Conservation (phyloP, 2,797 vertebrate species). For the Glossophaga mutica region DNA sequence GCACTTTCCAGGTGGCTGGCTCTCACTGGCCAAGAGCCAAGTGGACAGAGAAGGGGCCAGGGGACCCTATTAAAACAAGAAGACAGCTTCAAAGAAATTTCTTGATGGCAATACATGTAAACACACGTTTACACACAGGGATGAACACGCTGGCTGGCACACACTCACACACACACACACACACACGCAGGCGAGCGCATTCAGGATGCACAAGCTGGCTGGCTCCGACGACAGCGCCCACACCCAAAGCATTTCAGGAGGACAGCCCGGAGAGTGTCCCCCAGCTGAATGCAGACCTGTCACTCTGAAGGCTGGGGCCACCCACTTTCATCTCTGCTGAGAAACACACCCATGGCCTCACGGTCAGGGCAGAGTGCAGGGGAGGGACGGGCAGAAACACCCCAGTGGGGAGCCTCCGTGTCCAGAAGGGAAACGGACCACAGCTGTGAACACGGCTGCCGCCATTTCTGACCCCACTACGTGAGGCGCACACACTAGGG, state of each 20-base stretch:
- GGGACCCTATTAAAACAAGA: not conserved
- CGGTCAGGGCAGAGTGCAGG: not conserved
- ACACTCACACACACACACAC: not conserved
- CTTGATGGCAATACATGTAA: not conserved
- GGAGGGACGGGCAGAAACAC: not conserved
- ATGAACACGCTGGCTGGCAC: rapidly evolving
- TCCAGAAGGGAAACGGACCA: not conserved
- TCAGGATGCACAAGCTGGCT: not conserved
- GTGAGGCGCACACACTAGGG: not conserved
- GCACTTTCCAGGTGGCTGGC: not conserved
- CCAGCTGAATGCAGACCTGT: not conserved
- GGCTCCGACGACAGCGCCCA: not conserved
- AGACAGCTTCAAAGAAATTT: not conserved
- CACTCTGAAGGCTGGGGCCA: not conserved
- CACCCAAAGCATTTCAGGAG: not conserved
- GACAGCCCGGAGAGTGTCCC: not conserved
- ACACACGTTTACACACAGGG: not conserved
- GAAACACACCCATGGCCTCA: not conserved
- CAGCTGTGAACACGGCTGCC: not conserved
- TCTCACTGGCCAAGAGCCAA: not conserved
- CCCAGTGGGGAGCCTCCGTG: not conserved
- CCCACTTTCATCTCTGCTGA: not conserved
- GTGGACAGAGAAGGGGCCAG: not conserved
- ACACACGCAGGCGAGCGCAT: not conserved
- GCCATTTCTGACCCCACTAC: not conserved